Evolutionary conservation across 2,797 vertebrate genomes (phyloP), one percentile per base, ranked within the genome.

Genomic region (Trematomus bernacchii): DNA sequence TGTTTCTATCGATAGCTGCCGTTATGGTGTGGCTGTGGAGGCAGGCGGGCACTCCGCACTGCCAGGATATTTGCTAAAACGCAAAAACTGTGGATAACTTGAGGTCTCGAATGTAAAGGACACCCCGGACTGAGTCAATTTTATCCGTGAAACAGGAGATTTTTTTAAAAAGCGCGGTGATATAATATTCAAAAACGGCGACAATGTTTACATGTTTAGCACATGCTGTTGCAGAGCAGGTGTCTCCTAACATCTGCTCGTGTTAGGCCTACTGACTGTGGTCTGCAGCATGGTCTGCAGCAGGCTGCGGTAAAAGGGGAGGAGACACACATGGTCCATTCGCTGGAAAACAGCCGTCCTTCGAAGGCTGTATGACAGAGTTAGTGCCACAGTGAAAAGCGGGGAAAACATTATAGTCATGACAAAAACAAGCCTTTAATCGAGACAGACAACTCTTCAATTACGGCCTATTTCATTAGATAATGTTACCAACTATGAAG

Each of bases 301-400:
- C 81, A 83, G 72, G 80, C 85, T 92, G 91, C 90, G 81, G 83
- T 87, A 87, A 84, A 61, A 89, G 71, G 33, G 83, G 91, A 42
- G 85, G 91, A 81, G 70, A 70, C 73, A 58, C 55, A 5, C 61
- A 10, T 6, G 79, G 60, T 53, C 86, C 82, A 86, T 87, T 90
- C 55, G 40, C 65, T 3, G 48, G 18, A 37, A 3, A 46, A 42
- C 73, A 51, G 67, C 69, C 9, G 50, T 4, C 46, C n/a, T 60
- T 46, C 15, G 3, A 42, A 0, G 62, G 23, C 13, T 1, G 58
- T 68, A 75, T 68, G 75, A 9, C 12, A 61, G 61, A 14, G 27
- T 71, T 71, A 53, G 65, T 73, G 86, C 55, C 83, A 66, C 10
- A 0, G 23, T 11, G 30, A 23, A 12, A 33, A 3, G 2, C 0